Percentiles rank a stretch among this genome's conserved stretches.
phyloP scores from a whole-genome alignment of 2,888 invertebrate genomes.

The Aphidoletes aphidimyza region DNA sequence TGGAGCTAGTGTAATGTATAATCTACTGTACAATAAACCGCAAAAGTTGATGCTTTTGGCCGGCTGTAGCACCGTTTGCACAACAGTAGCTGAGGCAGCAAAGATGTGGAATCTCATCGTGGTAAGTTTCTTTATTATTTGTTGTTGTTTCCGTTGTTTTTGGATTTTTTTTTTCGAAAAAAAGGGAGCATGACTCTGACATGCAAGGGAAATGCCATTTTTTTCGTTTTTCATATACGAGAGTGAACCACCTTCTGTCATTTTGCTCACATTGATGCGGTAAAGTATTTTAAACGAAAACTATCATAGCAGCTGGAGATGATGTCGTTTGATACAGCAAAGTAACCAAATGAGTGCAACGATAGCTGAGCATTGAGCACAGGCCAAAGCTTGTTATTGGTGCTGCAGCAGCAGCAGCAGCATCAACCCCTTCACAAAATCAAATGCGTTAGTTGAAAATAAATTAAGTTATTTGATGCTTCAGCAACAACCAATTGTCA shows the following conservation, averaged over 20 bases:
- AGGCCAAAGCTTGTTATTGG: too few species aligned
- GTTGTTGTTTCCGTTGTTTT: background rate
- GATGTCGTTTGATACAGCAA: too few species aligned
- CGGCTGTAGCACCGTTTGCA: slow-evolving; percentile 98
- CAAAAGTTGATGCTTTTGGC: slow-evolving; percentile 93
- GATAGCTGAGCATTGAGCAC: background rate
- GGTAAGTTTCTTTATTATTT: slow-evolving; percentile 72
- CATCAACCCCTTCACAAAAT: too few species aligned
- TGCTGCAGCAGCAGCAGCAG: too few species aligned
- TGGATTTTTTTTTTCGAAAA: too few species aligned
- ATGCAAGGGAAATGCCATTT: too few species aligned
- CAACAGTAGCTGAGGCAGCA: slow-evolving; percentile 98
- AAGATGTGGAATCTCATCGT: slow-evolving; percentile 99
- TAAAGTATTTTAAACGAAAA: too few species aligned
- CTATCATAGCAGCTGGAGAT: too few species aligned
- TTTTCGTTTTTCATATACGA: too few species aligned
- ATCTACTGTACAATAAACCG: slow-evolving; percentile 94
- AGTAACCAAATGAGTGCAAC: background rate
- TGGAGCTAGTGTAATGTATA: slow-evolving; percentile 98
- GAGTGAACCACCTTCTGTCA: background rate
- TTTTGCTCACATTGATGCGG: too few species aligned
- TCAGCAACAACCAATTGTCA: slow-evolving; percentile 26
- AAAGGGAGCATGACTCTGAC: too few species aligned
- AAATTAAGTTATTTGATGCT: slow-evolving; percentile 43
- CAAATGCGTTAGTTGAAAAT: background rate